phyloP scores from a whole-genome alignment of 2,888 invertebrate genomes.

The Allacma fusca region DNA sequence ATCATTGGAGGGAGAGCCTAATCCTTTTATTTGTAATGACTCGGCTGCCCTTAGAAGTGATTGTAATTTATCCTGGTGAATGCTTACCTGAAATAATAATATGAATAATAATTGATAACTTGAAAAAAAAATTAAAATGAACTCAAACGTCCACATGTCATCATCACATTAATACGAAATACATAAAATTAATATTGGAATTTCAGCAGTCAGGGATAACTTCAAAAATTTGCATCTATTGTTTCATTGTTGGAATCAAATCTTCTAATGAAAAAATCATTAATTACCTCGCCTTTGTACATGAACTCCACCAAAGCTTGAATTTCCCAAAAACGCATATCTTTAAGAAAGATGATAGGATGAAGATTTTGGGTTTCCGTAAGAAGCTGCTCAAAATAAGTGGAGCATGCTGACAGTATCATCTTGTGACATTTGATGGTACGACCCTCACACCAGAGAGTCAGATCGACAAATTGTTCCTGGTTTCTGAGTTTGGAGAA shows the following conservation, averaged over 20 bases:
- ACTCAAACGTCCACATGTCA: too few relatives aligned
- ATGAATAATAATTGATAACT: background rate
- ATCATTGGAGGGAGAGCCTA: slow-evolving; percentile 59
- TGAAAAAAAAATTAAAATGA: background rate
- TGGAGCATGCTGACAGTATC: slow-evolving; percentile 61
- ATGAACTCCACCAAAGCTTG: slow-evolving; percentile 61
- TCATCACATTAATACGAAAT: too few relatives aligned
- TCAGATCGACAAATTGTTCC: slow-evolving; percentile 61
- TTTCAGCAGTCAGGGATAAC: too few relatives aligned
- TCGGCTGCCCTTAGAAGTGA: slow-evolving; percentile 61
- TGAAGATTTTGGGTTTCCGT: slow-evolving; percentile 59
- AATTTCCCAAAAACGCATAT: slow-evolving; percentile 61
- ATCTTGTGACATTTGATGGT: slow-evolving; percentile 61
- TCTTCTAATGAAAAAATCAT: too few relatives aligned
- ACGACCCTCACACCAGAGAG: slow-evolving; percentile 60
- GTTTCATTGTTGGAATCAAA: too few relatives aligned
- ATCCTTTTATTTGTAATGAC: slow-evolving; percentile 61
- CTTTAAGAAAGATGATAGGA: slow-evolving; percentile 61
- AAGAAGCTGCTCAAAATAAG: slow-evolving; percentile 60
- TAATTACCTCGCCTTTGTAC: slow-evolving; percentile 59
- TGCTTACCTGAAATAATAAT: slow-evolving; percentile 50
- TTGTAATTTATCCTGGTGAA: slow-evolving; percentile 61
- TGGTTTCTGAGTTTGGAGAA: slow-evolving; percentile 60
- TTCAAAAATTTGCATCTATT: too few relatives aligned
- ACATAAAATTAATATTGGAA: too few relatives aligned